Evolutionary conservation across 1,140 invertebrate genomes (phyloP).

Genomic region (Zophobas atratus): DNA sequence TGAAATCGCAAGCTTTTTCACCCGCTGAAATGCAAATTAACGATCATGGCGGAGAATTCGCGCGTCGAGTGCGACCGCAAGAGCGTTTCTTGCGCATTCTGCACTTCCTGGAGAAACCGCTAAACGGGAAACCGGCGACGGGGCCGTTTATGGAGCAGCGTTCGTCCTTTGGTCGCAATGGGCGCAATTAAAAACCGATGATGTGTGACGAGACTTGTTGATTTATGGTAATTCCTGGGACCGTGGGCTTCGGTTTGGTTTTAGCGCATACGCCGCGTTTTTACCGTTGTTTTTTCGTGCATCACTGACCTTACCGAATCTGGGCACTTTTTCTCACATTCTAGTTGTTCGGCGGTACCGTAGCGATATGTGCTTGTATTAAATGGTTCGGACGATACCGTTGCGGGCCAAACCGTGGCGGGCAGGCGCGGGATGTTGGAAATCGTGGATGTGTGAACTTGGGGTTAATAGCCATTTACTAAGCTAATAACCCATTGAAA

Average conservation of each 20-base stretch:
- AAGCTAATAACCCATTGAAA: conserved; percentile 27
- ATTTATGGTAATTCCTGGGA: too few species aligned
- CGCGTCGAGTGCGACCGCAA: background rate
- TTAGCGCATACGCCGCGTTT: background rate
- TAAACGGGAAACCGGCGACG: conserved; percentile 23
- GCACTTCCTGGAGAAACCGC: conserved; percentile 24
- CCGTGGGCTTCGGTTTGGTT: background rate
- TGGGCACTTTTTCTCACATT: too few species aligned
- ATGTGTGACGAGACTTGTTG: conserved; percentile 6
- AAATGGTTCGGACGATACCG: too few species aligned
- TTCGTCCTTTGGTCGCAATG: conserved; percentile 16
- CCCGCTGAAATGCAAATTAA: too few species aligned
- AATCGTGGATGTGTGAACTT: background rate
- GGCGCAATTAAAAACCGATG: conserved; percentile 16
- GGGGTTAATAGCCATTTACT: conserved; percentile 25
- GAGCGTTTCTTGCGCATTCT: conserved; percentile 19
- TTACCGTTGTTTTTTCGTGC: background rate
- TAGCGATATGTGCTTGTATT: too few species aligned
- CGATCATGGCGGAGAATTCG: too few species aligned
- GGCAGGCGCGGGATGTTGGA: too few species aligned
- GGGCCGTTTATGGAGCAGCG: conserved; percentile 16
- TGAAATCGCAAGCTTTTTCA: background rate
- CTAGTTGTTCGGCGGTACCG: too few species aligned
- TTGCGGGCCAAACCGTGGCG: too few species aligned
- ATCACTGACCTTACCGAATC: too few species aligned